Evolutionary conservation across 35 echinoderm and acorn worm genomes (phyloP), one percentile per base, ranked within the genome.

Genomic region (Strongylocentrotus purpuratus): DNA sequence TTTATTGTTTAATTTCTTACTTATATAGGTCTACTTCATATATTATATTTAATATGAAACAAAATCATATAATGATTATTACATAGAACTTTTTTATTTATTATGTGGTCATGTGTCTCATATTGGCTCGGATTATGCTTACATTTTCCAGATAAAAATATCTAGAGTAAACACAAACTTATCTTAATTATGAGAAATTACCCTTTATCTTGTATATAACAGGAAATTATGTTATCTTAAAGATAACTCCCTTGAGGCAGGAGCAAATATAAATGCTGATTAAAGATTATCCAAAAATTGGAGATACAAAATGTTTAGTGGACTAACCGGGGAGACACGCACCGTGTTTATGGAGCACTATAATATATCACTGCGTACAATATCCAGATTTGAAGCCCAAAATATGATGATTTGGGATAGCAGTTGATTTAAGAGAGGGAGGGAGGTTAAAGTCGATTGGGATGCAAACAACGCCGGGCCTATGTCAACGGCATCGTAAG

Each of bases 391-490:
- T 71, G 25, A 71, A 71, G 61, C 61, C 28, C 17, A 28, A 78
- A 78, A 28, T 78, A 78, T 78, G 65, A 78, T 78, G 65, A 78
- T 78, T 78, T 4, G 65, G 20, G 28, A 78, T 22, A 78, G 28
- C 65, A 28, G 33, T 28, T 89, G 87, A 89, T 89, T 89, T 89
- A 89, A 13, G 87, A 89, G 33, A 17, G 33, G 45, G 32, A 89
- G 33, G 0, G 45, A 41, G 87, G 87, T 89, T 89, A 89, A 89
- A 89, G 87, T 89, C 87, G 87, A 89, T 45, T 15, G 2, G 9
- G 87, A 89, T 33, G 87, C 87, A 89, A 89, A 89, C 87, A 89
- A 89, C 87, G 87, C 87, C 87, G 33, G 31, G 45, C 32, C 33
- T 89, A 45, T 89, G 45, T 46, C 87, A 89, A 46, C 32, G 87